Evolutionary conservation across 2,888 invertebrate genomes (phyloP), one percentile per base, ranked within the genome.

Genomic region (Zonitis immaculata): DNA sequence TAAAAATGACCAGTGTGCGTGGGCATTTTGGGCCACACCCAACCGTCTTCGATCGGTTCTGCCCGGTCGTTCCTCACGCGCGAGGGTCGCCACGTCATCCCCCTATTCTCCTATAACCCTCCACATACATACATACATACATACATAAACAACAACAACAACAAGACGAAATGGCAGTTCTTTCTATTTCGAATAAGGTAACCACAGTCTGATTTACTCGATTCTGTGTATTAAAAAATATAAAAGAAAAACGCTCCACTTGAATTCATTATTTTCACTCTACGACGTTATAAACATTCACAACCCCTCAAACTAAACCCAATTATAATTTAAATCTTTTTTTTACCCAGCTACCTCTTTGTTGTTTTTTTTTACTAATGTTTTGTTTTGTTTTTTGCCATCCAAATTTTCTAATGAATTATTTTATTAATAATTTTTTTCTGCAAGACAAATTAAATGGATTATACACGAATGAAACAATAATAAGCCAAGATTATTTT

Each of bases 41-140:
- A 67, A 68, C 63, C 66, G 66, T 62, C 73, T 76, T 76, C 75
- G 76, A 76, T 76, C 76, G 75, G 75, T 74, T 76, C 68, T 72
- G 74, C 68, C 74, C 70, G 73, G 76, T 74, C 73, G 74, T 74
- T 73, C 70, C 70, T 73, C 71, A 72, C 72, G 72, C 71, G 72
- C 71, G 70, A 71, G 70, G 73, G 73, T 68, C 69, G 70, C 69
- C 70, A 66, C 63, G 66, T 65, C 66, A 61, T 58, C 63, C 61
- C 59, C 58, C 53, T n/a, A 46, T 53, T 54, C 63, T 55, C 57
- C 64, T 61, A 57, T 59, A 62, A 63, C 66, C 67, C 68, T 66
- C 62, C 61, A 35, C 18, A 35, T 9, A 18, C 35, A 35, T 16
- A 35, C 16, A 35, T 35, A n/a, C n/a, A 30, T 26, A 26, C 7